Evolutionary conservation across 64 coral and sea anemone genomes (phyloP).

Genomic region (Montipora cactus): DNA sequence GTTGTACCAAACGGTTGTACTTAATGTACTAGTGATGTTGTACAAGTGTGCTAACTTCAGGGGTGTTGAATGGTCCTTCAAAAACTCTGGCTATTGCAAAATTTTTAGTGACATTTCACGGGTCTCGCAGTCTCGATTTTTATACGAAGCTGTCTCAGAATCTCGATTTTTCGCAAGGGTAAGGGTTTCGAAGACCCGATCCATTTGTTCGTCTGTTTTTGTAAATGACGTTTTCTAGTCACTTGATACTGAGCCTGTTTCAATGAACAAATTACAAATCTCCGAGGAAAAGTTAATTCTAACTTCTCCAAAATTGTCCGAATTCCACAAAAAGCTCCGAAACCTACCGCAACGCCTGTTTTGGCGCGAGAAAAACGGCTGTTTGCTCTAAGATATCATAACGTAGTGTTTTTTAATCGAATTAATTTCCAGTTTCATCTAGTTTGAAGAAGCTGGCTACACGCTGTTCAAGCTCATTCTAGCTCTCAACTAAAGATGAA

Average conservation of each 20-base stretch:
- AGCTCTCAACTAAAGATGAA: no score
- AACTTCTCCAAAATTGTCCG: not conserved
- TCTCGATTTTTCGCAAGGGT: conserved; percentile 8
- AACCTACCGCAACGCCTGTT: conserved; percentile 1
- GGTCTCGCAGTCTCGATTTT: conserved; percentile 9
- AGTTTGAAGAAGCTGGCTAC: not conserved
- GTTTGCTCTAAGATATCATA: not conserved
- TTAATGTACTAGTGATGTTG: no score
- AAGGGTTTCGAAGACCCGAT: not conserved
- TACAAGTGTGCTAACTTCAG: no score
- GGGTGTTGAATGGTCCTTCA: no score
- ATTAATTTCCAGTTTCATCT: conserved; percentile 4
- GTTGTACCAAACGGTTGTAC: no score
- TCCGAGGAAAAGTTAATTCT: not conserved
- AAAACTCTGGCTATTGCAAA: no score
- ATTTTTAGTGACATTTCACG: not conserved
- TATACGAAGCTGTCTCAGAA: not conserved
- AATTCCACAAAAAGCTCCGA: conserved; percentile 15
- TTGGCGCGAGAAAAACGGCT: not conserved
- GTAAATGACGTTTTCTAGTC: not conserved
- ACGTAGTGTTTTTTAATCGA: not conserved
- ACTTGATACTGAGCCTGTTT: conserved; percentile 5
- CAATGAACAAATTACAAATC: not conserved
- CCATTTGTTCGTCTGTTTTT: not conserved
- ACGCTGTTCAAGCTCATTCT: no score